These are phyloP conservation scores for Drosophila leonis DNA, from an alignment of 2,888 invertebrate genomes.

Conservation along the genomic window DNA sequence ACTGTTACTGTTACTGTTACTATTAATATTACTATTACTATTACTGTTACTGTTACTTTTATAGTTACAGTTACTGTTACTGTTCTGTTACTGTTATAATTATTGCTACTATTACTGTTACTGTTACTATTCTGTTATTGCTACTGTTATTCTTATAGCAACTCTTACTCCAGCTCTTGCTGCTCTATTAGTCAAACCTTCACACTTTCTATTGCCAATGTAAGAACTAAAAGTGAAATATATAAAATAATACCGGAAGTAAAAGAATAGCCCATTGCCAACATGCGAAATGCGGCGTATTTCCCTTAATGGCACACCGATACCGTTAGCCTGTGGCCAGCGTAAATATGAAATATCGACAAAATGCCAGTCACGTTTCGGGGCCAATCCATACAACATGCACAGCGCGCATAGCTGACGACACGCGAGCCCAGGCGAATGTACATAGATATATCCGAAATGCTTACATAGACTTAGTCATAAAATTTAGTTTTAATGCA, in stretches of 20 bases:
- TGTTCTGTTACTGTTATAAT: neutral
- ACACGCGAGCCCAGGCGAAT: constrained; percentile 38
- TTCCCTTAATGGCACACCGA: constrained; percentile 14
- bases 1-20: neutral
- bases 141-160: neutral
- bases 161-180: neutral
- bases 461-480: neutral
- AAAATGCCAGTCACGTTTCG: constrained; percentile 68
- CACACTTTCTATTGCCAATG: constrained; percentile 18
- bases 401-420: constrained; percentile 6
- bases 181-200: neutral
- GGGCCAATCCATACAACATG: constrained; percentile 32
- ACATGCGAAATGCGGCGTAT: constrained; percentile 9
- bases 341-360: constrained; percentile 33
- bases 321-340: constrained; percentile 36
- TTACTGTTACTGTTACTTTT: neutral
- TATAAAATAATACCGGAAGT: constrained; percentile 26
- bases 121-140: neutral
- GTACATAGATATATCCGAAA: neutral
- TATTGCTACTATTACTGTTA: neutral
- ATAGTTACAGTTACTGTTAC: neutral
- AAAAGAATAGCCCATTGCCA: constrained; percentile 17
- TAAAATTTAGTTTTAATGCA: neutral
- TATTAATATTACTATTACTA: neutral
- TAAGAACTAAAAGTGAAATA: constrained; percentile 10